Percentiles rank a stretch among this genome's conserved stretches.
Evolutionary conservation across 2,797 vertebrate species (phyloP).

Genomic region (Anas georgica): DNA sequence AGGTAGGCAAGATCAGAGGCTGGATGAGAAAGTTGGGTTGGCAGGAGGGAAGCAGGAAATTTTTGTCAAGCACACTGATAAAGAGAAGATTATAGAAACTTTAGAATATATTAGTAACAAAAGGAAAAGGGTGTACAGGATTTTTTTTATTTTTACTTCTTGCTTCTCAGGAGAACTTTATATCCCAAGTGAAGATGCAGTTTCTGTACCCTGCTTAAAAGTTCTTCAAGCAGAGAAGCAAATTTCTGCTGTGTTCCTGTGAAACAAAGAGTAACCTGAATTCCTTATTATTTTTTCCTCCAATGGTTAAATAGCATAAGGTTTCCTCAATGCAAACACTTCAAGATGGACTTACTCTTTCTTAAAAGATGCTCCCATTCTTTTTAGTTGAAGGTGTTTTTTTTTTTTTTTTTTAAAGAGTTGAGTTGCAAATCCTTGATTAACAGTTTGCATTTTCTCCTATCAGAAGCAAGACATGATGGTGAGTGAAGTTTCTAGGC

Average conservation of each 20-base stretch:
- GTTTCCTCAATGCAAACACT: background rate
- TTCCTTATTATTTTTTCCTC: background rate
- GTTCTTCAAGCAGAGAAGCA: background rate
- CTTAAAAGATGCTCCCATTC: background rate
- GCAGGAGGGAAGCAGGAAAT: background rate
- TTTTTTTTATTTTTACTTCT: background rate
- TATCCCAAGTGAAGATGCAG: background rate
- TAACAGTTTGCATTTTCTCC: background rate
- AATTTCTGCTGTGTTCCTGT: background rate
- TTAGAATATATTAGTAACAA: background rate
- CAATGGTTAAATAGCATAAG: background rate
- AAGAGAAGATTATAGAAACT: background rate
- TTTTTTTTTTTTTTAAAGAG: background rate
- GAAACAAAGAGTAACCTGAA: background rate
- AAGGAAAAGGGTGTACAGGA: background rate
- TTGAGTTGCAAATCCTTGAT: background rate
- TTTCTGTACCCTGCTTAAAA: background rate
- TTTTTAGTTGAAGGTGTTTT: background rate
- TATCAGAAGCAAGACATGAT: background rate
- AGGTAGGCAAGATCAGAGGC: background rate
- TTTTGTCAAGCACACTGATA: accelerated
- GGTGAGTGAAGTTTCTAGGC: background rate
- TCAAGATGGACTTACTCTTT: background rate
- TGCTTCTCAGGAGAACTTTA: background rate
- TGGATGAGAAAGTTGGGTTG: background rate